Conservation (phyloP, 1,140 invertebrate species). For the Penaeus indicus region DNA sequence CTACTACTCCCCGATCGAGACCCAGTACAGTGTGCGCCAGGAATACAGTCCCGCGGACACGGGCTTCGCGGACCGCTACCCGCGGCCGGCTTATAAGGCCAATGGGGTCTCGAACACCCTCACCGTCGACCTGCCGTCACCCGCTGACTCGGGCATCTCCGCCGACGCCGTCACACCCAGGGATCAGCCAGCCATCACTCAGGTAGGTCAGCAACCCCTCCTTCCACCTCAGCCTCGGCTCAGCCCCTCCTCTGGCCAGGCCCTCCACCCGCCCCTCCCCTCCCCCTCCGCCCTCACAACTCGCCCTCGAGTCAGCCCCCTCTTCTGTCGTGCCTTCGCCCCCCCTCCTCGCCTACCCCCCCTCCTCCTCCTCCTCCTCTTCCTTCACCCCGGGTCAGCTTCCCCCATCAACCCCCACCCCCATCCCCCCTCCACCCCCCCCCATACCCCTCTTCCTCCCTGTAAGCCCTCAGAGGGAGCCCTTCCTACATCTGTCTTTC, state of each 20-base stretch:
- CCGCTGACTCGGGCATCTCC: conserved; percentile 88
- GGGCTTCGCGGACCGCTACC: conserved; percentile 75
- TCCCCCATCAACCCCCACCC: no score
- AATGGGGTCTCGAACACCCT: conserved; percentile 59
- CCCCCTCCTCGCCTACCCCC: neutral
- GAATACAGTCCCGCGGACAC: conserved; percentile 71
- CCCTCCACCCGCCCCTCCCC: neutral
- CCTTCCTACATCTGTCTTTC: no score
- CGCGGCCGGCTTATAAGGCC: conserved; percentile 69
- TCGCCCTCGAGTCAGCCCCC: neutral
- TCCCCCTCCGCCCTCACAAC: neutral
- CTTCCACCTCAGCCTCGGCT: neutral
- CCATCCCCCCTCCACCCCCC: no score
- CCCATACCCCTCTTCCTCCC: no score
- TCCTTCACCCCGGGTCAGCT: no score
- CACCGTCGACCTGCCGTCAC: conserved; percentile 87
- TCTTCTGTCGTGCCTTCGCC: neutral
- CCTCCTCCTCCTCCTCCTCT: no score
- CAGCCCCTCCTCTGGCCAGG: neutral
- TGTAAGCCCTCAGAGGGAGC: no score
- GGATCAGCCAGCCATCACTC: conserved; percentile 88
- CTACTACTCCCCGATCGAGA: conserved; percentile 52
- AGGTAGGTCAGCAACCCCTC: conserved; percentile 40
- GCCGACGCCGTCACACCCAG: conserved; percentile 90
- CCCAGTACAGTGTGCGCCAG: conserved; percentile 55